Conservation (phyloP, 2,113 vertebrate genomes). For the Oriolus oriolus region DNA sequence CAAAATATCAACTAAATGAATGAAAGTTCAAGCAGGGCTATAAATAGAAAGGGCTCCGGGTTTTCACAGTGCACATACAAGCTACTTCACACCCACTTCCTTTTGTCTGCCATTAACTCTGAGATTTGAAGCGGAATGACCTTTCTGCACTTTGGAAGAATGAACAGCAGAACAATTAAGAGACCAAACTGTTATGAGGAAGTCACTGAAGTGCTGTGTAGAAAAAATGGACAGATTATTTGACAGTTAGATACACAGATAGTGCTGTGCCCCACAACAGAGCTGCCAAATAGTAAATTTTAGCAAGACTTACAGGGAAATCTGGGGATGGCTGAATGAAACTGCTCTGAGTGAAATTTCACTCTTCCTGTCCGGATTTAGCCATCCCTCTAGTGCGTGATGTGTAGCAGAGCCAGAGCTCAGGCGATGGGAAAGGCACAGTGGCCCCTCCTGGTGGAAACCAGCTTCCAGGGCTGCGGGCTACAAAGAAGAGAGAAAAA, state of each 20-base stretch:
- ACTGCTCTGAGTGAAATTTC: not conserved
- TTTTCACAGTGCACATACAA: not conserved
- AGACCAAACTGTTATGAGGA: not conserved
- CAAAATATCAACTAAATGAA: slow-evolving; percentile 69
- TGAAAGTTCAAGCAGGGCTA: slow-evolving; percentile 67
- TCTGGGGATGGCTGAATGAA: not conserved
- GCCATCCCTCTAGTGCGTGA: rapidly evolving
- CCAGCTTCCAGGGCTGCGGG: not conserved
- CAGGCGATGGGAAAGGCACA: not conserved
- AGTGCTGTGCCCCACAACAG: not conserved
- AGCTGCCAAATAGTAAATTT: not conserved
- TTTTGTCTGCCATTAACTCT: slow-evolving; percentile 54
- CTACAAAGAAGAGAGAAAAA: not conserved
- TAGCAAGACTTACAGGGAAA: not conserved
- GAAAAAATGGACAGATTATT: not conserved
- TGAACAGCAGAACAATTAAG: slow-evolving; percentile 41
- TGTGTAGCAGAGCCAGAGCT: not conserved
- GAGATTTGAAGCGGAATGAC: slow-evolving; percentile 50
- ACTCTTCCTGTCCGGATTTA: not conserved
- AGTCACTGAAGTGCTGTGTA: not conserved
- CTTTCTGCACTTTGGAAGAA: slow-evolving; percentile 47
- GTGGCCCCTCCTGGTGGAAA: not conserved
- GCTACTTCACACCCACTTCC: slow-evolving; percentile 56
- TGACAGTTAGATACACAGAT: not conserved
- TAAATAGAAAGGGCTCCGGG: slow-evolving; percentile 59